Evolutionary conservation across 1,140 invertebrate genomes (phyloP).

Genomic region (Brachionus angularis): DNA sequence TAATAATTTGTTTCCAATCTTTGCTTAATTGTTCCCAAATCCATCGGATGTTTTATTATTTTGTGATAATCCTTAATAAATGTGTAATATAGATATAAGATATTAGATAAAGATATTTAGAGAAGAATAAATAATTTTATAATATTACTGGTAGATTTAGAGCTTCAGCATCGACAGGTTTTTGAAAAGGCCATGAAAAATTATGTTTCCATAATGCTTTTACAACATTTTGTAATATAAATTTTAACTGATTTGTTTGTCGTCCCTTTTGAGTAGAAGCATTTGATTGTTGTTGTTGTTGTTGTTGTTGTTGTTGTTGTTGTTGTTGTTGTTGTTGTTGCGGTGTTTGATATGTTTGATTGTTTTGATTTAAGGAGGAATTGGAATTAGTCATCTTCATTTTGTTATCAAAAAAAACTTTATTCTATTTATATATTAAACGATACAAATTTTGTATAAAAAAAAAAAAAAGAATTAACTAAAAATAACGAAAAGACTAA

Average conservation of each 20-base stretch:
- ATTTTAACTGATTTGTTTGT: conserved; percentile 42
- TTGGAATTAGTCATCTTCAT: too few relatives aligned
- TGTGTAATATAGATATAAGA: not conserved
- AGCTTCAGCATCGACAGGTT: conserved; percentile 91
- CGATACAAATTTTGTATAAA: too few relatives aligned
- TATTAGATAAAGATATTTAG: not conserved
- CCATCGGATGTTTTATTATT: conserved; percentile 99
- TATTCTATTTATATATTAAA: too few relatives aligned
- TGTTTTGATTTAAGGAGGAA: not conserved
- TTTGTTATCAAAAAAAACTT: too few relatives aligned
- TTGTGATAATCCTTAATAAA: conserved; percentile 99
- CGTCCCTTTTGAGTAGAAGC: too few relatives aligned
- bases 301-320: not conserved
- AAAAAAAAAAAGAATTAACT: too few relatives aligned
- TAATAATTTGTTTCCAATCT: conserved; percentile 95
- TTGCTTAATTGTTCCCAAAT: conserved; percentile 90
- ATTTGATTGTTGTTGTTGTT: not conserved
- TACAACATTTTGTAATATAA: conserved; percentile 13
- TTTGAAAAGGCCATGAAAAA: conserved; percentile 98
- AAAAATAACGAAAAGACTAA: too few relatives aligned
- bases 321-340: not conserved
- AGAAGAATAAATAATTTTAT: too few relatives aligned
- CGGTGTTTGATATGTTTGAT: not conserved
- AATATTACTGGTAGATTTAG: conserved; percentile 81
- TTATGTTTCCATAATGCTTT: conserved; percentile 57